A percentile compares a stretch with the other conserved stretches of the same genome.
Evolutionary conservation across 2,888 invertebrate genomes (phyloP).

Genomic region (Pantelozetes paolii): DNA sequence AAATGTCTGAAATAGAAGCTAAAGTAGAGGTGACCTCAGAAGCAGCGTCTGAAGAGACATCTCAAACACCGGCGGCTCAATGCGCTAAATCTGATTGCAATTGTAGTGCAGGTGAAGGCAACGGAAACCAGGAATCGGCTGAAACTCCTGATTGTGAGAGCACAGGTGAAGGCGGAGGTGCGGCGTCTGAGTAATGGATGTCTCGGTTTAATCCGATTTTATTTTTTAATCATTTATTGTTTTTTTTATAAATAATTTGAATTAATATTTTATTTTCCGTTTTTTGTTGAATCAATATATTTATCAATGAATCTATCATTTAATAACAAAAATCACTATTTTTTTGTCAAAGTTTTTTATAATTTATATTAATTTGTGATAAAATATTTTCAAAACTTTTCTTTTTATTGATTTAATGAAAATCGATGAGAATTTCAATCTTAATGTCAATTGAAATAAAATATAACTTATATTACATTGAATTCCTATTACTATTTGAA

Average conservation of each 20-base stretch:
- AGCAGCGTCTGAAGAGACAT: neutral
- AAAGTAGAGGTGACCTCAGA: neutral
- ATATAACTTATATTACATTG: too few relatives aligned
- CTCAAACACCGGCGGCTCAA: neutral
- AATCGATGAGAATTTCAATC: too few relatives aligned
- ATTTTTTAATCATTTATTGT: neutral
- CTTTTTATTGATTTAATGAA: too few relatives aligned
- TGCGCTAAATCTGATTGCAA: neutral
- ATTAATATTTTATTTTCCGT: neutral
- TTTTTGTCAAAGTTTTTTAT: too few relatives aligned
- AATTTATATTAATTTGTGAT: too few relatives aligned
- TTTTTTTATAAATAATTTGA: neutral
- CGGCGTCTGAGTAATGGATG: neutral
- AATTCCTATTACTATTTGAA: too few relatives aligned
- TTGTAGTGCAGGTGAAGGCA: neutral
- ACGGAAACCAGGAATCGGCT: neutral
- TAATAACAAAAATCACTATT: too few relatives aligned
- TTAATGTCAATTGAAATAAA: too few relatives aligned
- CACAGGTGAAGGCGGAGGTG: neutral
- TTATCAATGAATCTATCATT: too few relatives aligned
- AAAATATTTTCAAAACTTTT: too few relatives aligned
- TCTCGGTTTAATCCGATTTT: neutral
- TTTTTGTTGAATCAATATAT: too few relatives aligned
- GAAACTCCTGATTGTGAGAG: neutral
- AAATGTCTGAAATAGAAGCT: conserved; percentile 16